Base-by-base conservation (phyloP, 2,113 vertebrate genomes). In the Heterocephalus glaber region DNA sequence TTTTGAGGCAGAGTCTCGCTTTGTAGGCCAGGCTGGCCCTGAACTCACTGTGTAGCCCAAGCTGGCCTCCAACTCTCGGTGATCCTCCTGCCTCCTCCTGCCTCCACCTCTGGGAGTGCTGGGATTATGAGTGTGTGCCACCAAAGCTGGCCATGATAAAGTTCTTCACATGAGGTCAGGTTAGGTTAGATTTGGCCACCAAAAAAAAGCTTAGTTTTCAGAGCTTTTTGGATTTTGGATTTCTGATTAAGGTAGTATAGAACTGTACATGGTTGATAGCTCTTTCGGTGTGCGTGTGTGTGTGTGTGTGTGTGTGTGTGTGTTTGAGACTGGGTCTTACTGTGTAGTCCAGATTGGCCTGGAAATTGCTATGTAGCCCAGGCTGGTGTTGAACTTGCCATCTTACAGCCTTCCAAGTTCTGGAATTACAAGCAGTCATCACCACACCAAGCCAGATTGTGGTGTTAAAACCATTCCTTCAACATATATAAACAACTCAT, bases 181-280 rank as follows among this genome's bases (percentile, higher is more conserved):
- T 82, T 2, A 54, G 44, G 56, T 84, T 88, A 94, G 82, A 87
- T 96, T 89, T 61, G 92, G 28, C 89, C 92, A 86, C 81, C 4
- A 17, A 22, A 68, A 49, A 91, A 85, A 94, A 61, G 9, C 10
- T 77, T 5, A 56, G 58, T 74, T 94, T 95, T 92, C 20, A 38
- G 41, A 91, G 11, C 28, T 47, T 47, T 91, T 86, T 74, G 20
- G 44, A 70, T 14, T 68, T 81, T 60, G 49, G n/a, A 76, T 94
- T 92, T 94, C 79, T 95, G 61, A 16, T 82, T 92, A 70, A 82
- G 5, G 22, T 80, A 86, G 49, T 80, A 7, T 60, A 26, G 58
- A 84, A 58, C 26, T 85, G 38, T 70, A 22, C 19, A 38, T 88
- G 28, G 28, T 94, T 95, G 70, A 5, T 63, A 85, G 72, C 14